phyloP scores from a whole-genome alignment of 1,140 invertebrate species.

The Brachionus asplanchnoidis region DNA sequence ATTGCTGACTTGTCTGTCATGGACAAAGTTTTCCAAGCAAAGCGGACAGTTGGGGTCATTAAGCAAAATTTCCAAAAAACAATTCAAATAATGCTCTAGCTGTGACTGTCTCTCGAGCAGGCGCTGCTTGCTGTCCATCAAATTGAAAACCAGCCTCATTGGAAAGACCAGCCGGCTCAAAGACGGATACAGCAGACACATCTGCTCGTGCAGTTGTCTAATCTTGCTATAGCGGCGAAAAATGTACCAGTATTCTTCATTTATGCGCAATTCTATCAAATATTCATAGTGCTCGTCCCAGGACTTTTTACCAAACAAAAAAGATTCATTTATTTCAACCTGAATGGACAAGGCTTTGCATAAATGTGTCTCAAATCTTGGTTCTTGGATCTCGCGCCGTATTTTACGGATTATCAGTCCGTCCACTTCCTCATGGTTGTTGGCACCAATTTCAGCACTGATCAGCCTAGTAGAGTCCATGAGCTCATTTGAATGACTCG shows the following conservation, averaged over 20 bases:
- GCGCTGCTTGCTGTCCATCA: not conserved
- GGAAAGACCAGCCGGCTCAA: slow-evolving; percentile 13
- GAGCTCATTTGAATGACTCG: not conserved
- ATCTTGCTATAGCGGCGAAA: slow-evolving; percentile 27
- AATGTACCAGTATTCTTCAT: slow-evolving; percentile 20
- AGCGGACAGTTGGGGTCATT: not conserved
- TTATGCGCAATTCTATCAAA: slow-evolving; percentile 16
- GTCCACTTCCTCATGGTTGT: too few species aligned
- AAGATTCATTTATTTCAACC: slow-evolving; percentile 14
- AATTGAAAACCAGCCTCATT: slow-evolving; percentile 3
- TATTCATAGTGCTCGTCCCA: slow-evolving; percentile 33
- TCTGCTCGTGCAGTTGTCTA: slow-evolving; percentile 5
- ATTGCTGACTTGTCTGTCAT: not conserved
- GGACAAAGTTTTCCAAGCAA: not conserved
- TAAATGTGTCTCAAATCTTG: not conserved
- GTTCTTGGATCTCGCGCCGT: not conserved
- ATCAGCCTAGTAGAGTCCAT: not conserved
- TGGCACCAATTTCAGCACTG: not conserved
- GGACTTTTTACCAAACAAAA: slow-evolving; percentile 21
- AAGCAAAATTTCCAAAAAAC: slow-evolving; percentile 21
- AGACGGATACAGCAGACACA: slow-evolving; percentile 14
- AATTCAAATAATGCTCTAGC: slow-evolving; percentile 29
- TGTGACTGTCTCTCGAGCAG: slow-evolving; percentile 8
- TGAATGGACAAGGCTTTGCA: not conserved
- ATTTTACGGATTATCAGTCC: not conserved